These are phyloP conservation scores for Crematogaster levior DNA, from an alignment of 2,888 invertebrate species.

Conservation along the genomic window DNA sequence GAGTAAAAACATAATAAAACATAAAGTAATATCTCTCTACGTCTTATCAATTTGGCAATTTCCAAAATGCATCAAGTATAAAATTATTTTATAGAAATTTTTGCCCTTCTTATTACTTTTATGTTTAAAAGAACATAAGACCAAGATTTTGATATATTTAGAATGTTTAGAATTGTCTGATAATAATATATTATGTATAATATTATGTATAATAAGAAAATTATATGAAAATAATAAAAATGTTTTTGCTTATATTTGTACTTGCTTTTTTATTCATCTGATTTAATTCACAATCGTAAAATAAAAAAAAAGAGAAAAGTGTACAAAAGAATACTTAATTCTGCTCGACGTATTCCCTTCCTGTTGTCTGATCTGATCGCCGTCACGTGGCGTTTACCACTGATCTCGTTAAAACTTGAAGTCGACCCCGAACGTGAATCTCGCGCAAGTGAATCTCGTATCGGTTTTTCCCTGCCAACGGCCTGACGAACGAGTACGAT, in stretches of 20 bases:
- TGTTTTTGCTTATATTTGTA: not conserved
- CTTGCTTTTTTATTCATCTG: not conserved
- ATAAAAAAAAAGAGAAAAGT: not conserved
- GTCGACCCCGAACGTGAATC: conserved; percentile 48
- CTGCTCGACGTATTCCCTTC: conserved; percentile 20
- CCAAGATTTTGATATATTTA: not conserved
- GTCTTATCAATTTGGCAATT: not conserved
- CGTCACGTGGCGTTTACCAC: conserved; percentile 64
- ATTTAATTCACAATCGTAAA: not conserved
- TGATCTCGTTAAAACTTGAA: conserved; percentile 73
- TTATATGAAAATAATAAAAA: not conserved
- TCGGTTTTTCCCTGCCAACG: conserved; percentile 49
- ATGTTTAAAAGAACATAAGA: not conserved
- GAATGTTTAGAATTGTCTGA: not conserved
- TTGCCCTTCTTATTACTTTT: not conserved
- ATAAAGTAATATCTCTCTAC: not conserved
- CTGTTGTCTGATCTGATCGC: conserved; percentile 33
- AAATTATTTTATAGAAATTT: not conserved
- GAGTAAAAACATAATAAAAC: not conserved
- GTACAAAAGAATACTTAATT: conserved; percentile 22
- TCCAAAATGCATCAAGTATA: not conserved
- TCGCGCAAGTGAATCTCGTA: conserved; percentile 50
- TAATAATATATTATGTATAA: too few relatives aligned
- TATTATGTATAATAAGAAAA: too few relatives aligned
- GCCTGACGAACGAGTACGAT: conserved; percentile 59